Evolutionary conservation across 2,113 vertebrate species (phyloP).

Genomic region (Cyprinodon tularosa): DNA sequence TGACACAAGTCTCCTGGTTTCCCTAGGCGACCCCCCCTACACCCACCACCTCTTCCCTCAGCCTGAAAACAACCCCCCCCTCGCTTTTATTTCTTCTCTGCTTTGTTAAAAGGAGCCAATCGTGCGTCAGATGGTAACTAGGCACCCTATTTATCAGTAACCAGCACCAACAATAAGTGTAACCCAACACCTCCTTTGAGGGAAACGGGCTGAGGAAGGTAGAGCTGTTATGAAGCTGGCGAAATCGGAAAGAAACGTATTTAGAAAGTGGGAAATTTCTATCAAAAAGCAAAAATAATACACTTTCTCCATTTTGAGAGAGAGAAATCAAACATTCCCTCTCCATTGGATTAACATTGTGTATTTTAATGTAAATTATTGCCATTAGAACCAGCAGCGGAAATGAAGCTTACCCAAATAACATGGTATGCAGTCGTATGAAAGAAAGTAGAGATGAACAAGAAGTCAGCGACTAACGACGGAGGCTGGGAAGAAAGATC

Average conservation of each 20-base stretch:
- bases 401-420: not conserved
- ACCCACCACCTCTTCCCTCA: not conserved
- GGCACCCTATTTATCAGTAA: constrained; percentile 80
- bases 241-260: constrained; percentile 10
- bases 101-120: constrained; percentile 75
- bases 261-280: constrained; percentile 13
- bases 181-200: constrained; percentile 71
- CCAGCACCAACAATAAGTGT: constrained; percentile 75
- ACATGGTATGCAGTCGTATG: not conserved
- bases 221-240: constrained; percentile 36
- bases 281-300: not conserved
- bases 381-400: not conserved
- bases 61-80: not conserved
- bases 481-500: constrained; percentile 30
- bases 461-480: constrained; percentile 9
- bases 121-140: constrained; percentile 67
- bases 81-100: constrained; percentile 5
- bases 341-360: not conserved
- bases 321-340: not conserved
- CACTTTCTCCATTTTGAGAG: not conserved
- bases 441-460: not conserved
- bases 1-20: constrained; percentile 70
- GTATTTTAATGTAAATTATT: not conserved
- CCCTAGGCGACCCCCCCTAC: constrained; percentile 50
- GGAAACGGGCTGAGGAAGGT: constrained; percentile 40